Evolutionary conservation across 2,888 invertebrate species (phyloP), one percentile per base, ranked within the genome.

Genomic region (Agrotis segetum): DNA sequence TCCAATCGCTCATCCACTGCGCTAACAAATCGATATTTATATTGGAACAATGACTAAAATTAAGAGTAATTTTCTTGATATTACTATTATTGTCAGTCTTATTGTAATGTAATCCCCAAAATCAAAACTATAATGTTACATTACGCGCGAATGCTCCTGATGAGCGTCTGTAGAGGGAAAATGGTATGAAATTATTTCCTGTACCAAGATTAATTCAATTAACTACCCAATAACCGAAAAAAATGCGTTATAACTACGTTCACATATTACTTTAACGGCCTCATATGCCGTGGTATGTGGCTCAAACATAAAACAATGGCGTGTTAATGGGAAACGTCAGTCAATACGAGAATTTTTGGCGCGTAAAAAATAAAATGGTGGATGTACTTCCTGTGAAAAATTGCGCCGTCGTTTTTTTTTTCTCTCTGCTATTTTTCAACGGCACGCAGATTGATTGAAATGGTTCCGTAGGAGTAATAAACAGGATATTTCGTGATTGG

Each of bases 241-340:
- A 40, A 40, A 5, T 40, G 40, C 40, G 40, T 11, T 40, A 40
- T 11, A 40, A 11, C 40, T 40, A 11, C 65, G 44, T 67, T 75
- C 50, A 40, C 6, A 67, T 67, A 21, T 49, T 40, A 40, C 40
- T 40, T 40, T 40, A 40, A 46, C 24, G 17, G 16, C 19, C 14
- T 19, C 63, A 29, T 19, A 29, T 17, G 24, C 29, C 5, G 9
- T 34, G 46, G 56, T 62, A 65, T 75, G 71, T 59, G 46, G 56
- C 6, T 16, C 1, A 46, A 11, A 71, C 19, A 49, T 64, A 68
- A 49, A 74, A 84, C 79, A 81, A 83, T 74, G 56, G 69, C 24
- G 7, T 52, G 56, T 44, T 80, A 81, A 86, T 83, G 73, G 81
- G 80, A 81, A 75, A 80, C 59, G 82, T 85, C 86, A 82, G 71